Evolutionary conservation across 2,113 vertebrate species (phyloP).

Genomic region (Psilopogon haemacephalus): DNA sequence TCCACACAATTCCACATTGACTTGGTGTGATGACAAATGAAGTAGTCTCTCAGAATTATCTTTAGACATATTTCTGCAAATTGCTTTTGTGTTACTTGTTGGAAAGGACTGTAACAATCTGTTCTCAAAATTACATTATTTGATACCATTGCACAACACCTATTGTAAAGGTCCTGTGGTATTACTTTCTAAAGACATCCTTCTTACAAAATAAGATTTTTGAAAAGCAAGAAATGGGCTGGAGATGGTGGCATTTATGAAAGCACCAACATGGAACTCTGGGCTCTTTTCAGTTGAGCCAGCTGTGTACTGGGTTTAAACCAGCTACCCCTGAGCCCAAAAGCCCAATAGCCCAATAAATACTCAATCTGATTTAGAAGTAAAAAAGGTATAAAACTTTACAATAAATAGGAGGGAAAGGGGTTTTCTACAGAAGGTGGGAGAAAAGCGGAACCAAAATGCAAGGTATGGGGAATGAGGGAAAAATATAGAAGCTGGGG

Average conservation of each 20-base stretch:
- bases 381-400: too few relatives aligned
- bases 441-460: too few relatives aligned
- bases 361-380: too few relatives aligned
- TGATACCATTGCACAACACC: background rate
- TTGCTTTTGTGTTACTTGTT: background rate
- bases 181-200: background rate
- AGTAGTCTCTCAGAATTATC: background rate
- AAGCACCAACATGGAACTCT: background rate
- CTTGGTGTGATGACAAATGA: background rate
- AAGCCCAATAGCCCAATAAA: too few relatives aligned
- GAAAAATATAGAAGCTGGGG: too few relatives aligned
- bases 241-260: background rate
- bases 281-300: background rate
- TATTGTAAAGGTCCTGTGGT: background rate
- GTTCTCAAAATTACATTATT: background rate
- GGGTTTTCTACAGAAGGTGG: too few relatives aligned
- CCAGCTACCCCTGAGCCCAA: too few relatives aligned
- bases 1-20: background rate
- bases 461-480: too few relatives aligned
- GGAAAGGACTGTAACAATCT: background rate
- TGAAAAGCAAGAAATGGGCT: background rate
- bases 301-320: too few relatives aligned
- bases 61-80: background rate
- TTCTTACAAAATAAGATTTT: background rate
- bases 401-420: too few relatives aligned